Conservation (phyloP, 2,888 invertebrate species). For the Elysia crispata region DNA sequence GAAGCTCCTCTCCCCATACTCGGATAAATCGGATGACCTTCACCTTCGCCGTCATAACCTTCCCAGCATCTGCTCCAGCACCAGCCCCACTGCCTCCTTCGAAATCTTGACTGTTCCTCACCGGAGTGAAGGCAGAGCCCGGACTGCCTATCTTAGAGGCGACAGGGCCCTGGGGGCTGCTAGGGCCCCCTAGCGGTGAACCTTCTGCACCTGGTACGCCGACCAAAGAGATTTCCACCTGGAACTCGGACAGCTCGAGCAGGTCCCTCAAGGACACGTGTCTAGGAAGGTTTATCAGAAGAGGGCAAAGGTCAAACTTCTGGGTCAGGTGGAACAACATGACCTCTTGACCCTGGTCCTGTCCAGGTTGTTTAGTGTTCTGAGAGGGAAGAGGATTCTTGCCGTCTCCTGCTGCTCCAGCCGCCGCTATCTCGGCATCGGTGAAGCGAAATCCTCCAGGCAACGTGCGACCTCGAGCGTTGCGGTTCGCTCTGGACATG, state of each 20-base stretch:
- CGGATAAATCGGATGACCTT: slow-evolving; percentile 24
- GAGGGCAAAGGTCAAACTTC: slow-evolving; percentile 61
- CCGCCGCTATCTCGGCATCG: slow-evolving; percentile 46
- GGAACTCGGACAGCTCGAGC: slow-evolving; percentile 31
- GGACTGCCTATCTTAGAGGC: slow-evolving; percentile 64
- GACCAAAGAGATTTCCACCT: slow-evolving; percentile 41
- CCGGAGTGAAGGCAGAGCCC: slow-evolving; percentile 67
- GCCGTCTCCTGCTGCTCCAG: neutral
- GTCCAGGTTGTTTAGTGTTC: too few species aligned
- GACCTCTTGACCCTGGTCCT: slow-evolving; percentile 48
- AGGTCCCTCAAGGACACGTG: slow-evolving; percentile 45
- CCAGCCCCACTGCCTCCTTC: neutral
- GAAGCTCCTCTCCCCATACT: slow-evolving; percentile 17
- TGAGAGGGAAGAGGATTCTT: neutral
- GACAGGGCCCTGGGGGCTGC: slow-evolving; percentile 55
- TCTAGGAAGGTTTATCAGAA: slow-evolving; percentile 56
- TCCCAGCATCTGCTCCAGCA: slow-evolving; percentile 42
- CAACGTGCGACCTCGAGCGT: slow-evolving; percentile 52
- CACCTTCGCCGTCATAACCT: slow-evolving; percentile 39
- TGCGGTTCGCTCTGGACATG: slow-evolving; percentile 44
- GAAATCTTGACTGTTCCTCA: slow-evolving; percentile 42
- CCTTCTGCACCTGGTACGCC: slow-evolving; percentile 21
- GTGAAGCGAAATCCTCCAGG: slow-evolving; percentile 45
- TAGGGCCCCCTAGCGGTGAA: slow-evolving; percentile 44
- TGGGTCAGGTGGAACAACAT: slow-evolving; percentile 66